Evolutionary conservation across 2,888 invertebrate species (phyloP).

Genomic region (Drosophila merina): DNA sequence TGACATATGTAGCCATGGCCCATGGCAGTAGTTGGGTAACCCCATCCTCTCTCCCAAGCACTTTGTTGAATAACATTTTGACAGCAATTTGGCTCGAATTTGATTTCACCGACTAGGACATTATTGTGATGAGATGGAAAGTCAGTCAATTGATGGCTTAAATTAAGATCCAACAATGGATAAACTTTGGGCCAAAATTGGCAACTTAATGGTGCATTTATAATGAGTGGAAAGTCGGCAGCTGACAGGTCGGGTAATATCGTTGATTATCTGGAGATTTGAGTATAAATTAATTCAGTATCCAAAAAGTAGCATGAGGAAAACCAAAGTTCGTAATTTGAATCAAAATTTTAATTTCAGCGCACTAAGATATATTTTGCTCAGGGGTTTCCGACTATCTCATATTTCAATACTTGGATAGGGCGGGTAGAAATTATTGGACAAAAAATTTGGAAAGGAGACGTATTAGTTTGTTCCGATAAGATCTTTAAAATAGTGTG

Average conservation of each 20-base stretch:
- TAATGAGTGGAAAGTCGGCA: slow-evolving; percentile 73
- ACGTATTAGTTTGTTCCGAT: no score
- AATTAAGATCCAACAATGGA: slow-evolving; percentile 56
- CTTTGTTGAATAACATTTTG: slow-evolving; percentile 32
- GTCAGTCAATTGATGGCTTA: slow-evolving; percentile 49
- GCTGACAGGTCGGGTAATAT: slow-evolving; percentile 19
- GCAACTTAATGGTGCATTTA: slow-evolving; percentile 57
- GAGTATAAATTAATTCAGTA: slow-evolving; percentile 31
- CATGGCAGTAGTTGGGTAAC: slow-evolving; percentile 23
- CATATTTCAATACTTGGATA: not conserved
- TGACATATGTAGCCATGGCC: slow-evolving; percentile 70
- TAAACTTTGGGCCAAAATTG: slow-evolving; percentile 61
- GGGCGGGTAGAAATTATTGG: not conserved
- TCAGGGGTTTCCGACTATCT: not conserved
- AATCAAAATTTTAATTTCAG: not conserved
- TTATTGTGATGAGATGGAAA: slow-evolving; percentile 51
- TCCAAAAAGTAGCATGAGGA: not conserved
- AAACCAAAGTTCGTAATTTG: not conserved
- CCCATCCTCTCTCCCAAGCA: slow-evolving; percentile 3
- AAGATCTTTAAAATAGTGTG: not conserved
- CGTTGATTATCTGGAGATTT: slow-evolving; percentile 16
- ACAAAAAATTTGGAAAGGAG: not conserved
- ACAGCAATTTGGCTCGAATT: slow-evolving; percentile 31
- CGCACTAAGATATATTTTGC: not conserved
- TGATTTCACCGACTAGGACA: slow-evolving; percentile 36